Base-by-base conservation (phyloP, 2,888 invertebrate genomes). In the Teleogryllus oceanicus region DNA sequence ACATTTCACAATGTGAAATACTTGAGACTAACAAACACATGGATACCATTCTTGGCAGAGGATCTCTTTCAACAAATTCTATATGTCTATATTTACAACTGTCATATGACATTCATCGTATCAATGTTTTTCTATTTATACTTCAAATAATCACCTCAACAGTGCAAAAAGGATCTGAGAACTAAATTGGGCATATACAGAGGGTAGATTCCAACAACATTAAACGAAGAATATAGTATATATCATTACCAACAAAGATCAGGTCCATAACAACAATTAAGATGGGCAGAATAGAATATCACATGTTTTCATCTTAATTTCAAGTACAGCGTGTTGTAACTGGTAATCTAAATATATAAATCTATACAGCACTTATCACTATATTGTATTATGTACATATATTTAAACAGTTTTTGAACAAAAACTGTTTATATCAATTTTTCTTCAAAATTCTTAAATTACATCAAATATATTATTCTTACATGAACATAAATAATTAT, bases 211-310 rank as follows among this genome's bases (percentile, higher is more conserved):
- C 77, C 77, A 79, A 80, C 80, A 80, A 80, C 77, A 74, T 74
- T 80, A 49, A 80, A 79, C 80, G 77, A 80, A 37, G 24, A 20
- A 76, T n/a, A 78, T 75, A 24, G 37, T 37, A 75, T 50, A n/a
- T 50, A 80, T 80, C 76, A 80, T 20, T 37, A 51, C 78, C 78
- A 82, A 82, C 82, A 82, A 81, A 82, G 80, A 82, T 82, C 81
- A 82, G 82, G 82, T 82, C 77, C 80, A 78, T 76, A 62, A 82
- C 80, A 82, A 81, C 81, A 82, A 81, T 80, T 80, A 81, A 83
- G 83, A 83, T 82, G 82, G 83, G 81, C 82, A 82, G 82, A 83
- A 79, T 82, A 78, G 80, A 81, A 80, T 83, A 83, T 83, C 83
- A 83, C 83, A 83, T 82, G 80, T 81, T 81, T 82, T 81, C 82